These are phyloP conservation scores for Yponomeuta sedellus DNA, from an alignment of 2,888 invertebrate genomes.

Conservation along the genomic window DNA sequence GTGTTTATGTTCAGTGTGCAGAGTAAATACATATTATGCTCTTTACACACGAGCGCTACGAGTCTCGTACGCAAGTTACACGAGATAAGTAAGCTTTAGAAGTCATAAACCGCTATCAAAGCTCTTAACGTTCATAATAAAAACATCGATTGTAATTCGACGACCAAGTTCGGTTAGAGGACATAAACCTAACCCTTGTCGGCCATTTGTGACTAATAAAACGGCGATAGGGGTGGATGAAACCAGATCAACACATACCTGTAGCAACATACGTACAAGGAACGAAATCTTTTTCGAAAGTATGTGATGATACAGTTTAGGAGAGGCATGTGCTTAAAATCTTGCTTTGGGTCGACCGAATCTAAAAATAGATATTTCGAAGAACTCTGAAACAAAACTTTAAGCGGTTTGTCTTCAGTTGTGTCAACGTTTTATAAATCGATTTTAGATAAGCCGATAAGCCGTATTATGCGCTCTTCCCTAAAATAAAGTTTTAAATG, in stretches of 20 bases:
- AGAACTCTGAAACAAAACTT: too few relatives aligned
- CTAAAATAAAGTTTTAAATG: background rate
- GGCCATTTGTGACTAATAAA: background rate
- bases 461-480: too few relatives aligned
- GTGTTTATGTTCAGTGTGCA: background rate
- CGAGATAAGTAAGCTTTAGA: slow-evolving; percentile 23
- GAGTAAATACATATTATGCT: too few relatives aligned
- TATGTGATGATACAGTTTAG: too few relatives aligned
- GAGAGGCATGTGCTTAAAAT: too few relatives aligned
- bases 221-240: background rate
- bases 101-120: slow-evolving; percentile 29
- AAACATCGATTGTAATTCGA: slow-evolving; percentile 11
- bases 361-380: too few relatives aligned
- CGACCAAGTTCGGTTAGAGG: background rate
- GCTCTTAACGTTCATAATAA: slow-evolving; percentile 25
- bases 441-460: too few relatives aligned
- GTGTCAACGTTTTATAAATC: too few relatives aligned
- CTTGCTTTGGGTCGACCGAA: too few relatives aligned
- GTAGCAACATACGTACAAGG: too few relatives aligned
- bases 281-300: too few relatives aligned
- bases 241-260: background rate
- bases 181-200: slow-evolving; percentile 1
- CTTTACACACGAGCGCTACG: background rate
- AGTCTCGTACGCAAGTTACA: background rate
- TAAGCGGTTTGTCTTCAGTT: too few relatives aligned